Percentiles rank a stretch among this genome's conserved stretches.
Conservation (phyloP, 2,113 vertebrate species). For the Nipponia nippon region DNA sequence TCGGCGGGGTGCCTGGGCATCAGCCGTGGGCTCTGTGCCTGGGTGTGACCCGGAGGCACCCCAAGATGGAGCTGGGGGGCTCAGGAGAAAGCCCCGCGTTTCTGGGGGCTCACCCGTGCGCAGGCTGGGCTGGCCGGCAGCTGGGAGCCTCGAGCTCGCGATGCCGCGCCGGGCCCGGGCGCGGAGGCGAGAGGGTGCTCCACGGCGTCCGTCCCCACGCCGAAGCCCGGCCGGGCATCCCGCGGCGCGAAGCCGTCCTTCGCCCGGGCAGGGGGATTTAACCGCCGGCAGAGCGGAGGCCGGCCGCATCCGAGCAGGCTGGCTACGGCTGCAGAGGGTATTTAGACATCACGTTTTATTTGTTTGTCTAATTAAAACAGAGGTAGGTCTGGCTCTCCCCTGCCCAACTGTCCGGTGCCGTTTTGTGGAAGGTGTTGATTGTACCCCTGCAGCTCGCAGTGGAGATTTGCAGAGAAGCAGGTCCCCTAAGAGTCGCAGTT, state of each 20-base stretch:
- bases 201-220: rapidly evolving
- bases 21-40: not conserved
- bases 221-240: not conserved
- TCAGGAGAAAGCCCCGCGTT: rapidly evolving
- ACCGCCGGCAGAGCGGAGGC: not conserved
- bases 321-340: rapidly evolving
- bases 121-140: not conserved
- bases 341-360: not conserved
- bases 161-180: not conserved
- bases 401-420: not conserved
- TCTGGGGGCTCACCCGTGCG: too few relatives aligned
- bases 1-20: not conserved
- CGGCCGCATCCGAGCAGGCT: not conserved
- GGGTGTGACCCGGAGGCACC: rapidly evolving
- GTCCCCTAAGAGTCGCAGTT: not conserved
- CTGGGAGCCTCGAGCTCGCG: not conserved
- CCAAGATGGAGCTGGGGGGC: not conserved
- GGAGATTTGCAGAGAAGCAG: not conserved
- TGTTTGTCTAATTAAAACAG: not conserved
- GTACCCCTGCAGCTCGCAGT: not conserved
- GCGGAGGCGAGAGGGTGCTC: not conserved
- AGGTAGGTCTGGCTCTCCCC: not conserved
- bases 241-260: rapidly evolving
- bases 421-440: not conserved
- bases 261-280: rapidly evolving